These are phyloP conservation scores for Morinoia aosen DNA, from an alignment of 2,888 invertebrate species.

Conservation along the genomic window DNA sequence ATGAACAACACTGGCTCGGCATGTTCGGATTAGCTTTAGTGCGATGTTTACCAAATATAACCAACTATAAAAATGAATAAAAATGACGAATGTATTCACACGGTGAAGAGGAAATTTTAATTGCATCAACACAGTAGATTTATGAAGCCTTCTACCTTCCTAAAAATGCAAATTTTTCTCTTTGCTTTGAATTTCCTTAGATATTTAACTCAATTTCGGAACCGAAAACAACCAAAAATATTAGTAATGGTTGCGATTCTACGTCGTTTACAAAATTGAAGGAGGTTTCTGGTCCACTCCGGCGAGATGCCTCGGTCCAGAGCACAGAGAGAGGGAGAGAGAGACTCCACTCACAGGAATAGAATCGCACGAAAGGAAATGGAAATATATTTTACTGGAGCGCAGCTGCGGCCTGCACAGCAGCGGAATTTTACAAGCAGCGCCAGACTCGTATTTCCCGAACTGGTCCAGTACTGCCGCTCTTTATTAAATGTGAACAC, in stretches of 20 bases:
- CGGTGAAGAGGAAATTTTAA: no score
- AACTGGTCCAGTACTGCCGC: neutral
- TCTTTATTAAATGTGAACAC: constrained; percentile 32
- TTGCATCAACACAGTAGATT: no score
- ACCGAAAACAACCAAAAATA: neutral
- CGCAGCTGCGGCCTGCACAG: constrained; percentile 25
- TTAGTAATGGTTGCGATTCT: neutral
- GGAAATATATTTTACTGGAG: constrained; percentile 24
- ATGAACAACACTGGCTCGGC: no score
- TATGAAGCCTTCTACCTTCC: no score
- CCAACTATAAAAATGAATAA: no score
- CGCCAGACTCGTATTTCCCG: neutral
- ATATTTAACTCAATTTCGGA: no score
- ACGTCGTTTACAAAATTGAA: neutral
- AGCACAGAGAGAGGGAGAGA: neutral
- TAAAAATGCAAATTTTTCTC: no score
- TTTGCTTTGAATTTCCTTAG: no score
- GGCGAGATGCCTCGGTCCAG: neutral
- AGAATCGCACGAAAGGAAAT: constrained; percentile 10
- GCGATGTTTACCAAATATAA: no score
- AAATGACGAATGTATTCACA: no score
- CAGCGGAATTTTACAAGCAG: constrained; percentile 37
- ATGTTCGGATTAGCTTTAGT: no score
- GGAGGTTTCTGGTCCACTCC: neutral
- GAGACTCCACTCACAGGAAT: neutral